Base-by-base conservation (phyloP, 2,888 invertebrate genomes). In the Hofmannophila pseudospretella region DNA sequence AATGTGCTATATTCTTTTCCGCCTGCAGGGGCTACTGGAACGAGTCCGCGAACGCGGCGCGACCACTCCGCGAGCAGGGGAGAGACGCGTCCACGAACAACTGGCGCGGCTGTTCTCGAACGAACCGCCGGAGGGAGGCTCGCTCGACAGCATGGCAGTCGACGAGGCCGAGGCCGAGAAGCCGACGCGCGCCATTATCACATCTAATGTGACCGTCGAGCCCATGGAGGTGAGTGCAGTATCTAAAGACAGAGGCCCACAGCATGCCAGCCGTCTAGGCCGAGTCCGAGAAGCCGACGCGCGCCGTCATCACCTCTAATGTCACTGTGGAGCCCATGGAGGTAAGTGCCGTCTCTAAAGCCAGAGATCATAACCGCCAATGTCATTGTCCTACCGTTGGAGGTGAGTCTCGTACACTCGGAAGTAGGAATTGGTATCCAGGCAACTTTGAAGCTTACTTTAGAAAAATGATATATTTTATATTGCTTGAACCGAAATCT, bases 41-140 rank as follows among this genome's bases (percentile, higher is more conserved):
- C 90, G 93, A 19, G 93, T 94, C 0, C 90, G 94, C 22, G 94
- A 94, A 61, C 89, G 91, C 23, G 93, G 93, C 0, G 81, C 88
- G 12, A 84, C 65, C 35, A 80, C 88, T 0, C 89, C 91, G 30
- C 88, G 90, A 2, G 90, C 90, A 44, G 90, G 90, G 30, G 91
- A 91, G 19, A 90, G 92, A 20, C 88, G 92, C 49, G 91, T 93
- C 54, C 93, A 93, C 54, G 93, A 94, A 50, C 94, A 95, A 62
- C 90, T 88, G 1, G 80, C 84, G 29, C 73, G 87, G 0, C 64
- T 88, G 48, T 87, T 88, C 70, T 72, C 84, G 1, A 66, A 67
- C 35, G 45, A 42, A 3, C 26, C 14, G 32, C 33, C 34, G 31
- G 37, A 54, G 38, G 32, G 36, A 20, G 53, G 49, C 55, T 25